These are phyloP conservation scores for Semaprochilodus insignis DNA, from an alignment of 2,797 vertebrate species.

Conservation along the genomic window DNA sequence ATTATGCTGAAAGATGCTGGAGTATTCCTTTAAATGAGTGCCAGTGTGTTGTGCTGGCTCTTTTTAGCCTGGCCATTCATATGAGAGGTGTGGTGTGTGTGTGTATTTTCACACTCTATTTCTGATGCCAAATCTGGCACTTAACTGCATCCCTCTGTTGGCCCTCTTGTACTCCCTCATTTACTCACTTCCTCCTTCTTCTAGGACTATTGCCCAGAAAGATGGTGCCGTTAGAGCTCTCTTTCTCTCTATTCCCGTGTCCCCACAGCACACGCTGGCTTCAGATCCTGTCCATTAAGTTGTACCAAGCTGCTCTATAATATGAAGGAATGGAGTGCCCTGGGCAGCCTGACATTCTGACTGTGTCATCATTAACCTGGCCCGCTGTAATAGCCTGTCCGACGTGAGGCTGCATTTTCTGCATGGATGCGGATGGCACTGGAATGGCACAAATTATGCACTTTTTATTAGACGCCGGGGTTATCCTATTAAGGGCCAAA, in stretches of 20 bases:
- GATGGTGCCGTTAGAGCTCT: conserved; percentile 16
- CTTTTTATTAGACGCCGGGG: conserved; percentile 52
- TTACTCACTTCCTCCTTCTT: conserved; percentile 24
- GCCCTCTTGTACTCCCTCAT: conserved; percentile 17
- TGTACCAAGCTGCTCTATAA: conserved; percentile 67
- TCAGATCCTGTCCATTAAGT: conserved; percentile 68
- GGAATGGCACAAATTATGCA: conserved; percentile 62
- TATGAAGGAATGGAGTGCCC: conserved; percentile 68
- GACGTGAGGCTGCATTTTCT: conserved; percentile 47
- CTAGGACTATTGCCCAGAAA: conserved; percentile 23
- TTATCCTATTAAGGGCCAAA: conserved; percentile 60
- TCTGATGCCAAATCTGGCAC: conserved; percentile 61
- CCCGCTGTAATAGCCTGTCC: conserved; percentile 48
- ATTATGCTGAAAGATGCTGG: neutral
- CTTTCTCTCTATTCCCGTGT: conserved; percentile 34
- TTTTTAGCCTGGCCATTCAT: neutral
- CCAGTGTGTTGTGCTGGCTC: neutral
- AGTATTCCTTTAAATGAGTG: neutral
- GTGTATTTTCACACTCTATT: conserved; percentile 55
- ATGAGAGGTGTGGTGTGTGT: neutral
- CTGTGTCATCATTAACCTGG: conserved; percentile 65
- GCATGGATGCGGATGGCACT: conserved; percentile 53
- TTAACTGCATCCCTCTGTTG: conserved; percentile 46
- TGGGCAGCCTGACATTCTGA: conserved; percentile 64
- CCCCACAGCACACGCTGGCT: conserved; percentile 54